Conservation (phyloP, 2,113 vertebrate species). For the Coregonus clupeaformis region DNA sequence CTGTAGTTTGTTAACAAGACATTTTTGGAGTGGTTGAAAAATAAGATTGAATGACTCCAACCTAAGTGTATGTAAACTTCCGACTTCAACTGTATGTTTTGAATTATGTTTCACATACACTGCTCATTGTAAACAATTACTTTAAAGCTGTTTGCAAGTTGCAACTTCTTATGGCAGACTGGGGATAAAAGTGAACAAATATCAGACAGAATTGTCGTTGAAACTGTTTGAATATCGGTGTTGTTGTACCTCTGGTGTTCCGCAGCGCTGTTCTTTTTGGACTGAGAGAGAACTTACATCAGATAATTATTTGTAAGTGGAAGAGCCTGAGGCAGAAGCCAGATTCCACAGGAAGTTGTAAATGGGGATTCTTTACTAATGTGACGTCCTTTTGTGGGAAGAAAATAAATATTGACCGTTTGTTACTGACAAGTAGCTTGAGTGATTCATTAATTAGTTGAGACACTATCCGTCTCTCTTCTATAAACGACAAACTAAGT, state of each 20-base stretch:
- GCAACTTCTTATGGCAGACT: neutral
- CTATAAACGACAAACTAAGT: too few species aligned
- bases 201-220: neutral
- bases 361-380: neutral
- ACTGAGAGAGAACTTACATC: neutral
- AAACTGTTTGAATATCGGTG: neutral
- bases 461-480: neutral
- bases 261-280: neutral
- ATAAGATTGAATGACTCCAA: too few species aligned
- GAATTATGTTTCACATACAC: neutral
- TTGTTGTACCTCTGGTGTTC: neutral
- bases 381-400: neutral
- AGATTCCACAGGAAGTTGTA: neutral
- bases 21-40: too few species aligned
- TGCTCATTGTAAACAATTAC: neutral
- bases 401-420: neutral
- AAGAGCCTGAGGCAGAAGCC: neutral
- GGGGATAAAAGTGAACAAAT: neutral
- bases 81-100: too few species aligned
- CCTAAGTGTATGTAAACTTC: too few species aligned
- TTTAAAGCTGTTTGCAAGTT: neutral
- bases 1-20: too few species aligned
- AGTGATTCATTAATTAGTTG: neutral
- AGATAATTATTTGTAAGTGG: neutral
- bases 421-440: neutral